Evolutionary conservation across 1,140 invertebrate genomes (phyloP).

Genomic region (Pseudoatta argentina): DNA sequence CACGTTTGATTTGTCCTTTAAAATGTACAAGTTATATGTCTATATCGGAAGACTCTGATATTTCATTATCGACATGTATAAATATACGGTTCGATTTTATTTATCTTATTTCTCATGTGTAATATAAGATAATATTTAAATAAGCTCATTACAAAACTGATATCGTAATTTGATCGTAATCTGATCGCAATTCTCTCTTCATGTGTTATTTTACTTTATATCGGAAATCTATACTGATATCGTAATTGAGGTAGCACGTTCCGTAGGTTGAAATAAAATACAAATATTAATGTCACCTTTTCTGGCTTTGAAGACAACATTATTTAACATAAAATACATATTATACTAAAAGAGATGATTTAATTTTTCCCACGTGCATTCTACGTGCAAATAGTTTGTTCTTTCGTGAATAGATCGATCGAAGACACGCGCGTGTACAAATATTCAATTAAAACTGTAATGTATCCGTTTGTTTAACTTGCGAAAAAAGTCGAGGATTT

Average conservation of each 20-base stretch:
- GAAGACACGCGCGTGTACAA: neutral
- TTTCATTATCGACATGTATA: constrained; percentile 22
- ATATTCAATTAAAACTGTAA: constrained; percentile 43
- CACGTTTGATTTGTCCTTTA: constrained; percentile 2
- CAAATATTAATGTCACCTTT: neutral
- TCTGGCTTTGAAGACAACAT: neutral
- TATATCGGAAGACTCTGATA: neutral
- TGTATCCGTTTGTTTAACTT: constrained; percentile 4
- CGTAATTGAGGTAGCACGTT: neutral
- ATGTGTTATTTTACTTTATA: constrained; percentile 24
- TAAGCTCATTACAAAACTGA: constrained; percentile 33
- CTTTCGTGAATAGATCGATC: neutral
- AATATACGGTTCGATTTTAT: constrained; percentile 20
- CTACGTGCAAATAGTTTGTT: neutral
- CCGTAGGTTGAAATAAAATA: constrained; percentile 12
- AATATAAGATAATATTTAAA: constrained; percentile 34
- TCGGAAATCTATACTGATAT: constrained; percentile 2
- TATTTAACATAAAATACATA: constrained; percentile 1
- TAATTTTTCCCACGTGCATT: neutral
- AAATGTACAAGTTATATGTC: neutral
- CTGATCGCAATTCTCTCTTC: constrained; percentile 23
- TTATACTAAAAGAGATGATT: neutral
- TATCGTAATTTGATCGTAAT: constrained; percentile 6
- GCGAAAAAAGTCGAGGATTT: constrained; percentile 20
- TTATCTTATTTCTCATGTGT: constrained; percentile 4